Percentiles rank a stretch among this genome's conserved stretches.
phyloP scores from a whole-genome alignment of 2,888 invertebrate genomes.

The Parnassius smintheus region DNA sequence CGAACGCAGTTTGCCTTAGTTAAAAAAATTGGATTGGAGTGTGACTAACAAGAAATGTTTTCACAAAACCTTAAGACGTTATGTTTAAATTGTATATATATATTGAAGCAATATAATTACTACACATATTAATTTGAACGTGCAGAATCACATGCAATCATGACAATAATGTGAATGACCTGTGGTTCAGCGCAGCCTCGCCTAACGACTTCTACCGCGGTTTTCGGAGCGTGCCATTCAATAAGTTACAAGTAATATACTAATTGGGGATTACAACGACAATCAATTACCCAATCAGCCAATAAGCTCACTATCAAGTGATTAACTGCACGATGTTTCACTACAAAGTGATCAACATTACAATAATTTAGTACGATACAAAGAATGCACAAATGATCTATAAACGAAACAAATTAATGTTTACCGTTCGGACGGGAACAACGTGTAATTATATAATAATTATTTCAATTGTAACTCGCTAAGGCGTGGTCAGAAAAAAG shows the following conservation, averaged over 20 bases:
- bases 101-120: no score
- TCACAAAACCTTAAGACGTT: no score
- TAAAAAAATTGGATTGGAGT: no score
- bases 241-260: slow-evolving; percentile 50
- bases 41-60: no score
- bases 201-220: slow-evolving; percentile 40
- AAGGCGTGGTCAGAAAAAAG: background rate
- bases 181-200: slow-evolving; percentile 39
- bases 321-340: slow-evolving; percentile 41
- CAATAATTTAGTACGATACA: slow-evolving; percentile 36
- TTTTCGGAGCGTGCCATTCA: slow-evolving; percentile 44
- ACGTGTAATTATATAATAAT: slow-evolving; percentile 28
- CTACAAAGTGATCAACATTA: slow-evolving; percentile 39
- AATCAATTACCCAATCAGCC: slow-evolving; percentile 60
- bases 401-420: slow-evolving; percentile 38
- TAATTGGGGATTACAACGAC: slow-evolving; percentile 57
- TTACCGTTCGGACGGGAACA: slow-evolving; percentile 40
- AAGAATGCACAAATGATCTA: slow-evolving; percentile 36
- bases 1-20: no score
- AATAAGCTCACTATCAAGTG: slow-evolving; percentile 54
- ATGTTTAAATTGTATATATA: no score
- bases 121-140: slow-evolving; percentile 3
- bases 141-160: slow-evolving; percentile 25
- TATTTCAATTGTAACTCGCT: no score
- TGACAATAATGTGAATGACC: slow-evolving; percentile 33